Percentiles rank a stretch among this genome's conserved stretches.
Evolutionary conservation across 2,113 vertebrate genomes (phyloP).

Genomic region (Marmota flaviventris): DNA sequence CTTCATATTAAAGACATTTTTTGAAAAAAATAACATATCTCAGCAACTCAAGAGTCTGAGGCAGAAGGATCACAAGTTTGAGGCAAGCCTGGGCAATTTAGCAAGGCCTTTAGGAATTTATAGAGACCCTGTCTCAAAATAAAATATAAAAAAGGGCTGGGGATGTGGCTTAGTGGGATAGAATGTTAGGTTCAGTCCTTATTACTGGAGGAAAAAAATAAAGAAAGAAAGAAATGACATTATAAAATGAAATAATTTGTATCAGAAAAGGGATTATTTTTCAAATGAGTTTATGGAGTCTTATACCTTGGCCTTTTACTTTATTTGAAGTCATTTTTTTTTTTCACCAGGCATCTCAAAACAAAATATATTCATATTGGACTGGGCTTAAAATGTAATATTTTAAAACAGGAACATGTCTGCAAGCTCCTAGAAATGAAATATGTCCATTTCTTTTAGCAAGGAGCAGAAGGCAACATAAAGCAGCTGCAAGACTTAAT

Average conservation of each 20-base stretch:
- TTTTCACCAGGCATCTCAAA: conserved; percentile 62
- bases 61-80: not conserved
- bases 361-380: conserved; percentile 73
- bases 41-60: not conserved
- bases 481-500: conserved; percentile 71
- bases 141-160: not conserved
- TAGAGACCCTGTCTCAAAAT: not conserved
- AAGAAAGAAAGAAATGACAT: conserved; percentile 1
- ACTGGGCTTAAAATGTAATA: conserved; percentile 64
- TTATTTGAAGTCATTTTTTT: conserved; percentile 57
- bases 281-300: conserved; percentile 58
- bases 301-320: conserved; percentile 74
- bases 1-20: conserved; percentile 47
- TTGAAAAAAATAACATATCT: not conserved
- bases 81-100: not conserved
- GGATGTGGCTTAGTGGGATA: not conserved
- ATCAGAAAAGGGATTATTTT: conserved; percentile 67
- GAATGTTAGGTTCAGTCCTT: not conserved
- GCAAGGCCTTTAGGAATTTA: not conserved
- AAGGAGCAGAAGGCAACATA: conserved; percentile 56
- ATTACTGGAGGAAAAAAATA: not conserved
- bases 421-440: conserved; percentile 76
- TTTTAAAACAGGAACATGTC: conserved; percentile 70
- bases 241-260: conserved; percentile 68
- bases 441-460: conserved; percentile 64